These are phyloP conservation scores for Periophthalmodon schlosseri DNA, from an alignment of 2,113 vertebrate genomes.

Conservation along the genomic window DNA sequence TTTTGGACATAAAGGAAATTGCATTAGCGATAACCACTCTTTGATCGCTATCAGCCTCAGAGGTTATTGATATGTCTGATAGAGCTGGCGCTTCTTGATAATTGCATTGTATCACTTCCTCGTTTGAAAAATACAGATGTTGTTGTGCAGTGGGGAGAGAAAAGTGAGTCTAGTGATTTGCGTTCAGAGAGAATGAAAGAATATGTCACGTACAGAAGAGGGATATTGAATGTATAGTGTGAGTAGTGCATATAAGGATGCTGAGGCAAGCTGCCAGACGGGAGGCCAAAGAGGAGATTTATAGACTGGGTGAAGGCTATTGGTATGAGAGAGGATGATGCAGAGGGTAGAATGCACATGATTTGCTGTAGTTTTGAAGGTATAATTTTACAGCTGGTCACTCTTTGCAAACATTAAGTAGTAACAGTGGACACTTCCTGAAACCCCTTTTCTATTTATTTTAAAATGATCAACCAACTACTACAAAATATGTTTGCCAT, in stretches of 20 bases:
- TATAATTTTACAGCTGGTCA: no score
- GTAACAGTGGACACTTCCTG: no score
- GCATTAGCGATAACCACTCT: background rate
- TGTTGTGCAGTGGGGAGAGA: background rate
- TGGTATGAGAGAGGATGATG: background rate
- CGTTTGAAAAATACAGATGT: background rate
- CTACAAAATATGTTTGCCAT: no score
- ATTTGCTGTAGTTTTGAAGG: background rate
- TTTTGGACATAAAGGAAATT: constrained; percentile 5
- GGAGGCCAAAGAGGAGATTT: background rate
- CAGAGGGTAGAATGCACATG: background rate
- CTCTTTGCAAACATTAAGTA: no score
- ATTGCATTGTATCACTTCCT: background rate
- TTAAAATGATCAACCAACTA: no score
- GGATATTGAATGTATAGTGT: background rate
- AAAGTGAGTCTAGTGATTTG: background rate
- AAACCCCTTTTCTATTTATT: no score
- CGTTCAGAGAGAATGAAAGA: background rate
- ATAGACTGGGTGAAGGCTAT: background rate
- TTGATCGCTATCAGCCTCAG: background rate
- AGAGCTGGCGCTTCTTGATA: background rate
- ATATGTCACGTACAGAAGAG: background rate
- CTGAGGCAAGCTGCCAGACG: background rate
- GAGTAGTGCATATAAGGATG: background rate
- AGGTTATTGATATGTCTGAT: constrained; percentile 6